A percentile compares a stretch with the other conserved stretches of the same genome.
phyloP scores from a whole-genome alignment of 2,113 vertebrate genomes.

The Cinclus mexicanus region DNA sequence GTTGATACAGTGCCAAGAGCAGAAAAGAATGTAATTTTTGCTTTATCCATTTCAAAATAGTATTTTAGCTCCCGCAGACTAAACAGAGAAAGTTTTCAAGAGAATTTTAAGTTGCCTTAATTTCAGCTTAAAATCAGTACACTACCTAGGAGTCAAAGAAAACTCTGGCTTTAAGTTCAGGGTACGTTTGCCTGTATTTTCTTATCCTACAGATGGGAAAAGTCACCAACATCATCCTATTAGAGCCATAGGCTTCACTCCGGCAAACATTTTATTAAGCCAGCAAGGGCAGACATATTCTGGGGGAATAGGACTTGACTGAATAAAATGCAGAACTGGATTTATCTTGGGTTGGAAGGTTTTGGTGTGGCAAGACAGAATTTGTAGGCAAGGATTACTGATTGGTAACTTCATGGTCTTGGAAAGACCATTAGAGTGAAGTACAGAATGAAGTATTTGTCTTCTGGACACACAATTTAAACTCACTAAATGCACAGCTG shows the following conservation, averaged over 20 bases:
- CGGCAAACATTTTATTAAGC: background rate
- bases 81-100: background rate
- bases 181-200: background rate
- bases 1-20: background rate
- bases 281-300: background rate
- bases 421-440: background rate
- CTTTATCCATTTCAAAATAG: background rate
- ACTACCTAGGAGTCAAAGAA: background rate
- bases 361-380: background rate
- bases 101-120: background rate
- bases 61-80: background rate
- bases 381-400: background rate
- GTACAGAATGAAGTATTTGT: background rate
- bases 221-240: background rate
- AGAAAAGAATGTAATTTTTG: background rate
- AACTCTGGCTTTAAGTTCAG: background rate
- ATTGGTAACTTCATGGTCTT: background rate
- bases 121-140: background rate
- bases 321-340: background rate
- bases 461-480: background rate
- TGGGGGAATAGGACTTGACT: background rate
- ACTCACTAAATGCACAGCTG: background rate
- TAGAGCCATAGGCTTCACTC: background rate
- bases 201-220: background rate
- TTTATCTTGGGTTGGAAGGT: background rate